Evolutionary conservation across 2,113 vertebrate species (phyloP), one percentile per base, ranked within the genome.

Genomic region (Brachypteracias leptosomus): DNA sequence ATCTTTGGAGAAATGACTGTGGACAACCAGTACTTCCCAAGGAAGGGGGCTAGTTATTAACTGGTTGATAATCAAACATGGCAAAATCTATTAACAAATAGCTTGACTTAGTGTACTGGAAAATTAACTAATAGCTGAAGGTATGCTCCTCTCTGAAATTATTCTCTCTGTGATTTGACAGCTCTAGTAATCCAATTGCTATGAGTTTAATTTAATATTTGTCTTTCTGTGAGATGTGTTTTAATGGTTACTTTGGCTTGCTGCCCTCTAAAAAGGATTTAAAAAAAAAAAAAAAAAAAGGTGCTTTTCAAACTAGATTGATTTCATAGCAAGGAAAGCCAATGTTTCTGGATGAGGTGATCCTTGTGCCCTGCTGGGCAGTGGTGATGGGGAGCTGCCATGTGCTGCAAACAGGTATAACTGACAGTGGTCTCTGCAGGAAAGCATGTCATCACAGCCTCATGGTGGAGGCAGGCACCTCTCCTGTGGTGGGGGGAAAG

Each of bases 91-190:
- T 76, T 42, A 49, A 40, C 54, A 83, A 80, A 82, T 70, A 80
- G 36, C 71, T 25, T 72, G 47, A 62, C 67, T 70, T 93, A 86
- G 31, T 70, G 59, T 80, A 51, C 54, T 93, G 72, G 75, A 93
- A 95, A 94, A 94, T 93, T 83, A 88, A n/a, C 81, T 88, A 79
- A 88, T 76, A 91, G 82, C 58, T 88, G 54, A 49, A 82, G 36
- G n/a, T 83, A 29, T 44, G 62, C n/a, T 85, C 2, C 24, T 72
- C 33, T 81, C 54, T 2, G 3, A 70, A 70, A 73, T 72, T 26
- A 35, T 70, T 85, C 71, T 70, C 82, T 95, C 62, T 65, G 20
- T 80, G 49, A 76, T 85, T 80, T 90, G 88, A 70, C 67, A 83
- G 54, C 28, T 47, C 66, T 61, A 46, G 24, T 82, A 94, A 88